Evolutionary conservation across 1,140 invertebrate genomes (phyloP).

Genomic region (Ceratoteleas bidentatus): DNA sequence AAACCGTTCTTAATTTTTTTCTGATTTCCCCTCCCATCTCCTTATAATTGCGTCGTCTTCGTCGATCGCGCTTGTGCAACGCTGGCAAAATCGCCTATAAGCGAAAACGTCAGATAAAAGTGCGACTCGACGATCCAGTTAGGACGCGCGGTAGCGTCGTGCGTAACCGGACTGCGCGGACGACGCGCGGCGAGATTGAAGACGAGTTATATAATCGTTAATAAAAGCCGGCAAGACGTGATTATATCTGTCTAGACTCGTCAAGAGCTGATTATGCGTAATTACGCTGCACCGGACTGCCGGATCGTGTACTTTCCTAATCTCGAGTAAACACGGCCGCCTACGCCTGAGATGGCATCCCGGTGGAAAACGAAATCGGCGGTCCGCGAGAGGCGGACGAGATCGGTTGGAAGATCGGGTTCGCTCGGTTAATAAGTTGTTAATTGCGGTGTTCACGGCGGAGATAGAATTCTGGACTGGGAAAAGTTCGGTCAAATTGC

Average conservation of each 20-base stretch:
- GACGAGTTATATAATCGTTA: slow-evolving; percentile 48
- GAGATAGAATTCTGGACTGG: no score
- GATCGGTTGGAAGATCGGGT: no score
- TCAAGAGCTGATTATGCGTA: slow-evolving; percentile 49
- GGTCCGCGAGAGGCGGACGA: no score
- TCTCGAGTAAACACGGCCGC: slow-evolving; percentile 26
- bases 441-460: no score
- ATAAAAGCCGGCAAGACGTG: slow-evolving; percentile 35
- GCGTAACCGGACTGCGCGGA: not conserved
- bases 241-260: slow-evolving; percentile 55
- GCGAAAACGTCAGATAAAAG: not conserved
- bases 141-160: slow-evolving; percentile 6
- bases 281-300: slow-evolving; percentile 21
- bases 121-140: slow-evolving; percentile 1
- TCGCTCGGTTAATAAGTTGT: no score
- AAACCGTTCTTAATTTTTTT: no score
- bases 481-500: no score
- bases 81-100: not conserved
- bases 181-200: slow-evolving; percentile 19
- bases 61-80: not conserved
- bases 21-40: not conserved
- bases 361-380: slow-evolving; percentile 23
- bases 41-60: not conserved
- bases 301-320: slow-evolving; percentile 36
- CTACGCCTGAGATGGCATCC: slow-evolving; percentile 3